These are phyloP conservation scores for Botia kubotai DNA, from an alignment of 2,797 vertebrate genomes.

Conservation along the genomic window DNA sequence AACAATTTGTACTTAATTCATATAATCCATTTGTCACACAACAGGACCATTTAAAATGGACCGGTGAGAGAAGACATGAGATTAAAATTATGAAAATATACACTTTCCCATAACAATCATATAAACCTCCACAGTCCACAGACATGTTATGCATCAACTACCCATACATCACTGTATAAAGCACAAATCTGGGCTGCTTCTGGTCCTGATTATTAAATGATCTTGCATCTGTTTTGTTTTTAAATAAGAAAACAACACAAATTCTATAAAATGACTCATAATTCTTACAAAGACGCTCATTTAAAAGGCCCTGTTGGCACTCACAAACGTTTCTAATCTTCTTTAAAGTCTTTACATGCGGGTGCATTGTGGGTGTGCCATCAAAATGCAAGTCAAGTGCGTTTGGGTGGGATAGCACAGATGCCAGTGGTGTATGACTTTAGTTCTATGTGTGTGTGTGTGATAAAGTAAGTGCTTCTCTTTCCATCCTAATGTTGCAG, in stretches of 20 bases:
- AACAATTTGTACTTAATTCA: too few species aligned
- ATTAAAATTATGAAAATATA: too few species aligned
- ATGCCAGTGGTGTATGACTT: constrained; percentile 31
- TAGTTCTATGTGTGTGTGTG: constrained; percentile 10
- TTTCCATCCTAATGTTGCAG: neutral
- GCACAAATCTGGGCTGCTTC: constrained; percentile 3
- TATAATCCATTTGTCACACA: too few species aligned
- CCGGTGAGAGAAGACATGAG: too few species aligned
- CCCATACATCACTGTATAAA: neutral
- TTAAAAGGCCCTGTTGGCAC: constrained; percentile 51
- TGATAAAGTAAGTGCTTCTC: constrained; percentile 19
- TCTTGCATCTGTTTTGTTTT: constrained; percentile 70
- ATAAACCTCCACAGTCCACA: neutral
- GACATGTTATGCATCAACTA: neutral
- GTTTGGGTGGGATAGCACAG: constrained; percentile 25
- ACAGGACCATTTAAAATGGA: too few species aligned
- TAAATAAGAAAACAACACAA: constrained; percentile 62
- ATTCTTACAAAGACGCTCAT: constrained; percentile 59
- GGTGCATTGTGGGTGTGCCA: constrained; percentile 18
- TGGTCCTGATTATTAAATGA: constrained; percentile 56
- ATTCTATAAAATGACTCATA: constrained; percentile 57
- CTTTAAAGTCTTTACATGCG: constrained; percentile 25
- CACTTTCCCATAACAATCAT: too few species aligned
- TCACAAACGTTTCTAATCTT: constrained; percentile 56
- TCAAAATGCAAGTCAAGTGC: constrained; percentile 7